phyloP scores from a whole-genome alignment of 2,797 vertebrate species.

The Myotis pilosus region DNA sequence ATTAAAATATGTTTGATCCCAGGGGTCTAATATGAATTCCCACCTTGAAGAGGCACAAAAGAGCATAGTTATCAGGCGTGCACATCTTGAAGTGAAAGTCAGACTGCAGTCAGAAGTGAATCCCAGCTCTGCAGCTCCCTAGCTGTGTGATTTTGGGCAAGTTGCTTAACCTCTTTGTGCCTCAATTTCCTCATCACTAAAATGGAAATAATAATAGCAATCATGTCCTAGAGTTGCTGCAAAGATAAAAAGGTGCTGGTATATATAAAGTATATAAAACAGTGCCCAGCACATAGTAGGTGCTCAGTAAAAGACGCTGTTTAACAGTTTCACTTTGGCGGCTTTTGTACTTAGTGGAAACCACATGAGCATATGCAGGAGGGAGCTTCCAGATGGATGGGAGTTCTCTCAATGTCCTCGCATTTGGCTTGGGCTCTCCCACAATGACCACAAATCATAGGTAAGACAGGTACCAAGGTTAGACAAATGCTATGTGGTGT shows the following conservation, averaged over 20 bases:
- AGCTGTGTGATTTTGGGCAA: background rate
- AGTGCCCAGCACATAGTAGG: background rate
- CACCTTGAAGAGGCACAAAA: background rate
- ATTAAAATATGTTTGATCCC: background rate
- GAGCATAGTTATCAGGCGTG: background rate
- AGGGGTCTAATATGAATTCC: background rate
- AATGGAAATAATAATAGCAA: background rate
- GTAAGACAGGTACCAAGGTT: background rate
- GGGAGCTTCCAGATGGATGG: background rate
- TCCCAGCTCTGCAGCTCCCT: background rate
- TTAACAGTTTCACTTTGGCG: background rate
- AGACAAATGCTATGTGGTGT: background rate
- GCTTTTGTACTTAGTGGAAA: background rate
- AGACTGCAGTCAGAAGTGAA: background rate
- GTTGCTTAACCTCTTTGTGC: background rate
- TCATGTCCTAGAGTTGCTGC: background rate
- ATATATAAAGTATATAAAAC: background rate
- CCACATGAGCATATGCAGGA: accelerated
- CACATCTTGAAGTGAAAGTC: background rate
- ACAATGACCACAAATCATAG: background rate
- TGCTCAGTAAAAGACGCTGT: background rate
- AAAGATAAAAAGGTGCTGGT: background rate
- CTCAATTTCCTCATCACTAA: background rate
- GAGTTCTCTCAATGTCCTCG: background rate
- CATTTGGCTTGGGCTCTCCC: background rate